Percentiles rank a stretch among this genome's conserved stretches.
Conservation (phyloP, 2,888 invertebrate genomes). For the Zele albiditarsus region DNA sequence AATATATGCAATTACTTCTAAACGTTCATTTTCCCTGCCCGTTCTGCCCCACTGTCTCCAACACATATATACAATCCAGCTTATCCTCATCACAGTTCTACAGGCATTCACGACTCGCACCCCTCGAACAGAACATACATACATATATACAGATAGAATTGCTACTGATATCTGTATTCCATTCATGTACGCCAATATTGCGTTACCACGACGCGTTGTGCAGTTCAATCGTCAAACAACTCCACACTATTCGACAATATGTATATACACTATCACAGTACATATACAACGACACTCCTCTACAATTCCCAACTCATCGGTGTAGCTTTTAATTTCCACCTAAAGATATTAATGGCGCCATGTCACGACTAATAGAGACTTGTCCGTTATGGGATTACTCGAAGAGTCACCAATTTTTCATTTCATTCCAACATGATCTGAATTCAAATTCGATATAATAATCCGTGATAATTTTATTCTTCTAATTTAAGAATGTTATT, state of each 20-base stretch:
- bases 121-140: neutral
- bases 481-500: no score
- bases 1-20: no score
- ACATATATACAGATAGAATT: conserved; percentile 26
- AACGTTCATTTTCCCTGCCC: no score
- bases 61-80: neutral
- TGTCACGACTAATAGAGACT: conserved; percentile 51
- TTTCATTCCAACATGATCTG: conserved; percentile 25
- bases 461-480: neutral
- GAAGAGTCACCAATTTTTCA: conserved; percentile 47
- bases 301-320: conserved; percentile 60
- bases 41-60: neutral
- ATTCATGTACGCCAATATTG: conserved; percentile 69
- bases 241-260: neutral
- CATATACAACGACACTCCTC: conserved; percentile 24
- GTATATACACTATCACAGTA: neutral
- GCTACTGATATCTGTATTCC: conserved; percentile 63
- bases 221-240: conserved; percentile 55
- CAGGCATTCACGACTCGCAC: conserved; percentile 30
- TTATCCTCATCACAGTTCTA: no score
- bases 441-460: conserved; percentile 22
- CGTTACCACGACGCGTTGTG: conserved; percentile 71
- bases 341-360: conserved; percentile 62
- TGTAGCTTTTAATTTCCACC: conserved; percentile 65
- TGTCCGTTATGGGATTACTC: conserved; percentile 43